Conservation (phyloP, 64 coral and sea anemone species). For the Stichodactyla mertensii region DNA sequence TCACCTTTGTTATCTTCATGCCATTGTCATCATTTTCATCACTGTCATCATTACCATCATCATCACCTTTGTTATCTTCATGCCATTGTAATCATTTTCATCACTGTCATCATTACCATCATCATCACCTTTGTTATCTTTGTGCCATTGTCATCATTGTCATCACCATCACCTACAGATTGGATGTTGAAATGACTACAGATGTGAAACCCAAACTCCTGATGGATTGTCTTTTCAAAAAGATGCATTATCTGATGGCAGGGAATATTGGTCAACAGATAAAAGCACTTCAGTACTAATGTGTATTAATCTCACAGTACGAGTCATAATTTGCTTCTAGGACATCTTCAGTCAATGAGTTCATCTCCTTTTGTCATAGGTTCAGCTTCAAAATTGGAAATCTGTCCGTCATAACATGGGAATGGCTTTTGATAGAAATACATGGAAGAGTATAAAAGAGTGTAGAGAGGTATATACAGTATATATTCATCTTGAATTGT, state of each 20-base stretch:
- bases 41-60: not conserved
- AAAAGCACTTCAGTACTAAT: no score
- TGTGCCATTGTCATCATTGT: not conserved
- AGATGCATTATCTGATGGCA: no score
- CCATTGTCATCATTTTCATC: not conserved
- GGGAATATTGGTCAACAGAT: no score
- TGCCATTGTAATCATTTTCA: not conserved
- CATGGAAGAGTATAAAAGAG: slow-evolving; percentile 67
- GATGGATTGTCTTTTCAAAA: no score
- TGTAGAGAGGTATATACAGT: slow-evolving; percentile 56
- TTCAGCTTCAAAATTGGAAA: slow-evolving; percentile 43
- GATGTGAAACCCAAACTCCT: no score
- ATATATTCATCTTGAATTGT: no score
- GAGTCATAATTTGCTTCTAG: not conserved
- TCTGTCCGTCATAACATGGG: slow-evolving; percentile 93
- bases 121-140: not conserved
- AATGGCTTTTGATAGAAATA: slow-evolving; percentile 88
- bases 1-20: no score
- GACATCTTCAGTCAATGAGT: not conserved
- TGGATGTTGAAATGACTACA: not conserved
- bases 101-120: not conserved
- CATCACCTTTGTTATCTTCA: not conserved
- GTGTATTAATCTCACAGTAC: no score
- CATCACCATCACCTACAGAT: not conserved
- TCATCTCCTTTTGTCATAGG: slow-evolving; percentile 13